Base-by-base conservation (phyloP, 2,113 vertebrate genomes). In the Corythornis madagascariensis region DNA sequence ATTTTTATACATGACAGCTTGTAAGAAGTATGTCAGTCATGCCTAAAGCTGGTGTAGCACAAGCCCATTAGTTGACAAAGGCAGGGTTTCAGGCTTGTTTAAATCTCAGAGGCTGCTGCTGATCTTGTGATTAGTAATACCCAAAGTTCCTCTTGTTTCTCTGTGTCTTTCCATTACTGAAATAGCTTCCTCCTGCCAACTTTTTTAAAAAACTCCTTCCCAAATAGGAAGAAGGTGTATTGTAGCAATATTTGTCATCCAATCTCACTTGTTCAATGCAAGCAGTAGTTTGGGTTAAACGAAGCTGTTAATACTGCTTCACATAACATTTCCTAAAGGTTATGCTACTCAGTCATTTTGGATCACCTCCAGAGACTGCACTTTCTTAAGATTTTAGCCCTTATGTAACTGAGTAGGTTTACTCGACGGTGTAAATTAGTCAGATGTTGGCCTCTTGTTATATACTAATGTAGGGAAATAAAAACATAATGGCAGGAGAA, bases 101-200 rank as follows among this genome's bases (percentile, higher is more conserved):
- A 47, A 29, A n/a, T 85, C 66, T 76, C 42, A 85, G 71, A 85
- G 59, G 50, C 63, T 91, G 67, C 28, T 91, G 82, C 26, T 85
- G 84, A 78, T 78, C 57, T 72, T 75, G 80, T 63, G 80, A 71
- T 83, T 84, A 69, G 63, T 63, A 20, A 72, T 52, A 61, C 11
- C 48, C 48, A 59, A 56, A 31, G 16, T 10, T 70, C 29, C 2
- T 53, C 57, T 53, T 50, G 40, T 76, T 87, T 76, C 75, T 75
- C 55, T 86, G 74, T 89, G 81, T 91, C 91, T 92, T 95, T 92
- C 89, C 89, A 85, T 87, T 89, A 72, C 78, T 59, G 52, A 95
- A 90, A 91, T 73, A 94, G 82, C 28, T 91, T 84, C 64, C 66
- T 87, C 10, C 3, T 89, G 91, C 86, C 74, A 89, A 55, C 24